Evolutionary conservation across 2,888 invertebrate genomes (phyloP).

Genomic region (Pyrgus malvae): DNA sequence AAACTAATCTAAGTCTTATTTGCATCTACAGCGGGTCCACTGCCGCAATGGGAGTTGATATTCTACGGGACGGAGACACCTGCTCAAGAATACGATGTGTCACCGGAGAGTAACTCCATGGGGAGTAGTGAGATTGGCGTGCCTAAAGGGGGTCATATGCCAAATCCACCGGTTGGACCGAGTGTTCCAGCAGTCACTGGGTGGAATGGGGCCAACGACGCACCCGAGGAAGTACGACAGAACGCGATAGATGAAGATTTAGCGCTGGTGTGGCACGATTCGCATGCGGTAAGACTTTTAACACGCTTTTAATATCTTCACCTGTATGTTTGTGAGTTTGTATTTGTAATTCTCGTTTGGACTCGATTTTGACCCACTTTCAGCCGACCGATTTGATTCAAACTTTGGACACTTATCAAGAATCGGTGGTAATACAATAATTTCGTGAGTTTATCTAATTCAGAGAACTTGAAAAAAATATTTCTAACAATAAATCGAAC

Average conservation of each 20-base stretch:
- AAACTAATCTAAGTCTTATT: neutral
- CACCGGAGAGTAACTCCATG: constrained; percentile 77
- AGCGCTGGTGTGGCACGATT: constrained; percentile 83
- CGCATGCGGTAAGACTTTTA: constrained; percentile 82
- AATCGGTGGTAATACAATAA: too few relatives aligned
- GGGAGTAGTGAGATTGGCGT: constrained; percentile 31
- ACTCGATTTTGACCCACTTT: too few relatives aligned
- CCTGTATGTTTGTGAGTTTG: constrained; percentile 45
- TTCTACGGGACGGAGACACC: constrained; percentile 90
- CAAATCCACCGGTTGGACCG: constrained; percentile 4
- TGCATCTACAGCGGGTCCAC: constrained; percentile 61
- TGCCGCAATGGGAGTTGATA: constrained; percentile 91
- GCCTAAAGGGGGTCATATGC: neutral
- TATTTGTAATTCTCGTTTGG: constrained; percentile 14
- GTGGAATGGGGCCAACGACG: constrained; percentile 48
- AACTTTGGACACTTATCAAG: too few relatives aligned
- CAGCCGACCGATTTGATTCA: too few relatives aligned
- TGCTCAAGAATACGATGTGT: constrained; percentile 84
- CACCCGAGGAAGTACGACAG: constrained; percentile 77
- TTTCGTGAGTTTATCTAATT: too few relatives aligned
- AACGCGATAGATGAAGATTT: constrained; percentile 83
- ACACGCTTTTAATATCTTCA: too few relatives aligned
- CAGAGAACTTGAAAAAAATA: too few relatives aligned
- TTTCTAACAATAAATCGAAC: too few relatives aligned
- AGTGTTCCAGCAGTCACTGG: constrained; percentile 10